These are phyloP conservation scores for Thereva unica DNA, from an alignment of 2,888 invertebrate species.

Conservation along the genomic window DNA sequence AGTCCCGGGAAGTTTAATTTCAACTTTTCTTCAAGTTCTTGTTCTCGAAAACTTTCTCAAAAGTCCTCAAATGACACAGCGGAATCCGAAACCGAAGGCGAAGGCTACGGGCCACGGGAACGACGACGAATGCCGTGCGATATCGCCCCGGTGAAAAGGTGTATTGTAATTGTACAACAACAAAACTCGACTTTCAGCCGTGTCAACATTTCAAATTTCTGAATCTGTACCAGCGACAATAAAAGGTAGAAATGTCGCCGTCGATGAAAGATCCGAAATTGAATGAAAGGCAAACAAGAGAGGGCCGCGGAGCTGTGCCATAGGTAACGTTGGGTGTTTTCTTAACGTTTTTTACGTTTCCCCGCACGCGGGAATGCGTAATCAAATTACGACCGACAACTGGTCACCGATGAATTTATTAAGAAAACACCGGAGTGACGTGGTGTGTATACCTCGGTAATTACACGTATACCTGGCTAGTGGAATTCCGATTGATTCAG, in stretches of 20 bases:
- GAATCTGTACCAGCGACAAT: background rate
- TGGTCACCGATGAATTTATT: constrained; percentile 17
- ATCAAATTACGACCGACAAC: background rate
- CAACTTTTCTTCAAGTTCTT: too few relatives aligned
- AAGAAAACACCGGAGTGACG: constrained; percentile 8
- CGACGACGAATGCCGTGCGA: background rate
- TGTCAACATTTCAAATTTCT: constrained; percentile 10
- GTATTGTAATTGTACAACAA: background rate
- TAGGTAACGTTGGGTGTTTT: constrained; percentile 4
- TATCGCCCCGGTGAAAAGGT: background rate
- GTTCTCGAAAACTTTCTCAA: constrained; percentile 1
- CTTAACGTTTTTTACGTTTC: background rate
- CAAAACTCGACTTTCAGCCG: background rate
- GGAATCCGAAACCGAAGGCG: constrained; percentile 6
- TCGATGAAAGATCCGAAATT: constrained; percentile 26
- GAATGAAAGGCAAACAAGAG: constrained; percentile 33
- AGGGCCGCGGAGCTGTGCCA: constrained; percentile 8
- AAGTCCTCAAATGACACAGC: constrained; percentile 20
- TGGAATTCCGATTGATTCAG: constrained; percentile 1
- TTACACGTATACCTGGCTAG: constrained; percentile 10
- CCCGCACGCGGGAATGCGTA: background rate
- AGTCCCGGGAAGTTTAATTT: too few relatives aligned
- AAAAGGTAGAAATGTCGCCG: constrained; percentile 4
- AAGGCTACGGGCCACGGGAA: background rate
- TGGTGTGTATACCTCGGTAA: constrained; percentile 16